A percentile compares a stretch with the other conserved stretches of the same genome.
phyloP scores from a whole-genome alignment of 2,797 vertebrate species.

The Enteromius afrohamiltoni region DNA sequence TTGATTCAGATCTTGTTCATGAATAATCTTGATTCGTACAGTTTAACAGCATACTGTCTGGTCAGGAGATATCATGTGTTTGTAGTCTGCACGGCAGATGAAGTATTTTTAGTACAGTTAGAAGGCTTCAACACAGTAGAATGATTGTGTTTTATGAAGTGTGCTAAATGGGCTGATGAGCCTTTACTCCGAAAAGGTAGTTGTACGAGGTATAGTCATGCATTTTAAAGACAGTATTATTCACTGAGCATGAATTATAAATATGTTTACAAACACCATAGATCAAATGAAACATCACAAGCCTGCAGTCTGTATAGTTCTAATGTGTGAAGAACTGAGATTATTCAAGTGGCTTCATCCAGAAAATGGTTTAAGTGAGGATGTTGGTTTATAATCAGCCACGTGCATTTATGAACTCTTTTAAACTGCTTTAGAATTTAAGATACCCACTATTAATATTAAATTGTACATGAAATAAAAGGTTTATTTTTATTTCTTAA shows the following conservation, averaged over 20 bases:
- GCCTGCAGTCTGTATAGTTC: background rate
- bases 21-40: background rate
- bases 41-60: background rate
- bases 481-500: background rate
- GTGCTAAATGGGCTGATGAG: background rate
- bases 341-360: background rate
- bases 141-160: background rate
- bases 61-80: background rate
- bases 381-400: slow-evolving; percentile 6
- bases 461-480: background rate
- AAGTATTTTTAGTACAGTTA: background rate
- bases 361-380: slow-evolving; percentile 24
- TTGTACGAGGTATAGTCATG: background rate
- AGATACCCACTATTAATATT: background rate
- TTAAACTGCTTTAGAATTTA: background rate
- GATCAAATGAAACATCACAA: background rate
- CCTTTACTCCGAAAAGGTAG: background rate
- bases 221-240: background rate
- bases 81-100: background rate
- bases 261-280: slow-evolving; percentile 7
- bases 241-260: slow-evolving; percentile 11
- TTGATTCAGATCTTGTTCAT: background rate
- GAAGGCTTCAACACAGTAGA: background rate
- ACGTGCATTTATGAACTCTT: slow-evolving; percentile 31
- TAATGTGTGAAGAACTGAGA: background rate